Conservation (phyloP, 2,888 invertebrate genomes). For the Perizoma affinitatum region DNA sequence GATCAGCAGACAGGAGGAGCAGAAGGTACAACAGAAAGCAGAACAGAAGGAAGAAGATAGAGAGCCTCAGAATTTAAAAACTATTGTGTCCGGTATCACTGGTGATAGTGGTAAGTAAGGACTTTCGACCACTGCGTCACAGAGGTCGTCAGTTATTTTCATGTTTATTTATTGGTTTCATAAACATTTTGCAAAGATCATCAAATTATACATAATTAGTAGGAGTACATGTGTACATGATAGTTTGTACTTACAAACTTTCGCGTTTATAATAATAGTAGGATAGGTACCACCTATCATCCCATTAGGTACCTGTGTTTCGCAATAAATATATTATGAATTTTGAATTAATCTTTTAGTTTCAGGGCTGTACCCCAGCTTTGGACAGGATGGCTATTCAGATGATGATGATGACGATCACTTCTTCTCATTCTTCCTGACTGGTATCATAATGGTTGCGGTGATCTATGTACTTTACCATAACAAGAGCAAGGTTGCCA, state of each 20-base stretch:
- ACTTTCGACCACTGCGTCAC: no score
- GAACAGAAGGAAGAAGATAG: slow-evolving; percentile 22
- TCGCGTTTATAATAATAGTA: not conserved
- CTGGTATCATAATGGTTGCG: slow-evolving; percentile 65
- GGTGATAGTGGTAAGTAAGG: slow-evolving; percentile 34
- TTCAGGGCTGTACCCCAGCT: slow-evolving; percentile 60
- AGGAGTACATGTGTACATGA: no score
- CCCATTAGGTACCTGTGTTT: no score
- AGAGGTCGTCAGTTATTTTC: no score
- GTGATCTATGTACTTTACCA: slow-evolving; percentile 73
- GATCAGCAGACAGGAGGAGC: slow-evolving; percentile 30
- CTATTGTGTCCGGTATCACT: slow-evolving; percentile 24
- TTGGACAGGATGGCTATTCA: slow-evolving; percentile 56
- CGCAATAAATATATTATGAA: not conserved
- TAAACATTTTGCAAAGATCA: no score
- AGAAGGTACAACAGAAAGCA: slow-evolving; percentile 16
- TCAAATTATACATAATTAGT: no score
- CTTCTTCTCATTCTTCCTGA: slow-evolving; percentile 77
- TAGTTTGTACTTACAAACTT: no score
- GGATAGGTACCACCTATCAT: not conserved
- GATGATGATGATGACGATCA: slow-evolving; percentile 70
- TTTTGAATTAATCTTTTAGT: slow-evolving; percentile 26
- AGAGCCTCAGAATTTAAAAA: slow-evolving; percentile 26
- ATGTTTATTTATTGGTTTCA: no score
- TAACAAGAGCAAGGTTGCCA: slow-evolving; percentile 75